Evolutionary conservation across 1,140 invertebrate genomes (phyloP).

Genomic region (Atopsyche davidsoni): DNA sequence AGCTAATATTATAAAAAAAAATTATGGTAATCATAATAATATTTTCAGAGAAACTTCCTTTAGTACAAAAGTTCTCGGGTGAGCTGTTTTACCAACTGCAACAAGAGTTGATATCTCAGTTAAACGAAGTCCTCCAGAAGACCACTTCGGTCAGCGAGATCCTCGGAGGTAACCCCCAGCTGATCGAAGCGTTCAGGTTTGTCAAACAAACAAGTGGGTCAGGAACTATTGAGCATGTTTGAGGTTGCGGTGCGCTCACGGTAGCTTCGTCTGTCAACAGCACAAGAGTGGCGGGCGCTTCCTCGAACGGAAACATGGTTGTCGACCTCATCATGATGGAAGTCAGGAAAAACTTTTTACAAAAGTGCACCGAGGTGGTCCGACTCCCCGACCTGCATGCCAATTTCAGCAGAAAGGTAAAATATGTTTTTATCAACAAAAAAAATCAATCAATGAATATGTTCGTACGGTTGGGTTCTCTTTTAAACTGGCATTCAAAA

Average conservation of each 20-base stretch:
- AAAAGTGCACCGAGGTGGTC: conserved; percentile 24
- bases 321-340: conserved; percentile 28
- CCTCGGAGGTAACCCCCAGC: conserved; percentile 24
- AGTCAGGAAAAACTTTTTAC: conserved; percentile 27
- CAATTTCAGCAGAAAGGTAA: conserved; percentile 28
- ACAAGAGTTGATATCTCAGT: conserved; percentile 23
- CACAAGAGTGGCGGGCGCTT: conserved; percentile 21
- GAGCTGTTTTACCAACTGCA: conserved; percentile 22
- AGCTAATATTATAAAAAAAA: too few relatives aligned
- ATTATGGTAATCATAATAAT: not conserved
- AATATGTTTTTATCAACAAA: too few relatives aligned
- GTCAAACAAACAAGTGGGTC: not conserved
- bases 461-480: too few relatives aligned
- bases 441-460: too few relatives aligned
- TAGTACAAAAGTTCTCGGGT: conserved; percentile 24
- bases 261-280: too few relatives aligned
- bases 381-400: conserved; percentile 25
- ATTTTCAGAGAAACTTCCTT: conserved; percentile 23
- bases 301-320: conserved; percentile 24
- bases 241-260: not conserved
- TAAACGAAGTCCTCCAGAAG: conserved; percentile 25
- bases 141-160: conserved; percentile 27
- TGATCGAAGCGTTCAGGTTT: conserved; percentile 28
- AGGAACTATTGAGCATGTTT: not conserved
- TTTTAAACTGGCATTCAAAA: too few relatives aligned